Evolutionary conservation across 2,797 vertebrate species (phyloP), one percentile per base, ranked within the genome.

Genomic region (Parauchenoglanis punctatus): DNA sequence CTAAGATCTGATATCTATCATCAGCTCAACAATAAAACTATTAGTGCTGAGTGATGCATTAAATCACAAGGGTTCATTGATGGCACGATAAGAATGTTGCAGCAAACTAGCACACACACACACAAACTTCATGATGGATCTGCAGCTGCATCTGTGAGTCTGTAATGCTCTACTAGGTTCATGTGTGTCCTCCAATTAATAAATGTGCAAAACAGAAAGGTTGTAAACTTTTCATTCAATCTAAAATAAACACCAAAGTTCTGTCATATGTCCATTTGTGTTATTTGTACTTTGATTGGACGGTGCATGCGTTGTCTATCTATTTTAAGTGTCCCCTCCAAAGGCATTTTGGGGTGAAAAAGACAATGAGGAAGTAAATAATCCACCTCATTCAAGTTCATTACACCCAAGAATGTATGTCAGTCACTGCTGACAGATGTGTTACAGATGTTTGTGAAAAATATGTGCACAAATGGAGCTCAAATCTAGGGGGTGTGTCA

Each of bases 71-170:
- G 12, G 25, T 12, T 81, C 35, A 15, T 44, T 44, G 31, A 40
- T 61, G 4, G 8, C 20, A 77, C 54, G 25, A 77, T 52, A 52
- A 13, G 12, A 52, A 76, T 75, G 23, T 75, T 73, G 20, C 1
- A 2, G 20, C 23, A 75, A 25, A n/a, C 44, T 75, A 75, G 25
- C 0, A n/a, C 44, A 25, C 10, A 25, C 20, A 52, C 25, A 54
- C 75, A 77, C 75, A 77, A 49, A 54, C 75, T 77, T 77, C 12
- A 75, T n/a, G 5, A 20, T 25, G 12, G 72, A 78, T n/a, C 31
- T 23, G 5, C 56, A 40, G 28, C 31, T 80, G 31, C 20, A 23
- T 44, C 44, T 7, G 28, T 44, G 35, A 63, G 58, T 81, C 23
- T 6, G 0, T 44, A 61, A 44, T 25, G 35, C 3, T 61, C 3